A percentile compares a stretch with the other conserved stretches of the same genome.
Conservation (phyloP, 2,797 vertebrate species). For the Cirrhinus mrigala region DNA sequence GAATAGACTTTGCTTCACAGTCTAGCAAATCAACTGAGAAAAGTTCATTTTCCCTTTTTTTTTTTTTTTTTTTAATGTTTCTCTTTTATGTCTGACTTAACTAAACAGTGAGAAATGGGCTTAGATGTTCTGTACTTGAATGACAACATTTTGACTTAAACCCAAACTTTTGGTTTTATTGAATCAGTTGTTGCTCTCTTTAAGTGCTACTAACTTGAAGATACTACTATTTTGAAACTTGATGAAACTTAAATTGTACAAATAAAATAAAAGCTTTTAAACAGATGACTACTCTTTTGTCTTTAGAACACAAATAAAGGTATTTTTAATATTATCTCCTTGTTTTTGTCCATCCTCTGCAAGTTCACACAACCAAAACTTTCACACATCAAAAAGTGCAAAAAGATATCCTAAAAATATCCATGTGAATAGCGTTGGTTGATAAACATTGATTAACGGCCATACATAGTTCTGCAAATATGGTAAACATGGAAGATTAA, state of each 20-base stretch:
- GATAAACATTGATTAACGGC: background rate
- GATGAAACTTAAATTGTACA: background rate
- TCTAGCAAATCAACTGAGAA: background rate
- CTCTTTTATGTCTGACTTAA: background rate
- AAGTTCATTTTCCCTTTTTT: background rate
- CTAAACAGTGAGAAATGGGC: background rate
- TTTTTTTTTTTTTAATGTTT: background rate
- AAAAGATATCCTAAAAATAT: background rate
- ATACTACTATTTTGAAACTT: constrained; percentile 5
- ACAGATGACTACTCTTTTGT: background rate
- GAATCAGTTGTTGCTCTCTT: background rate
- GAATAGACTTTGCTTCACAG: constrained; percentile 4
- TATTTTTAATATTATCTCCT: background rate
- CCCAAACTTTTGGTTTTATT: background rate
- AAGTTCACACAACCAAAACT: background rate
- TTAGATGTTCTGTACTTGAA: background rate
- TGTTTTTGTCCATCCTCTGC: background rate
- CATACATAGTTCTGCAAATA: background rate
- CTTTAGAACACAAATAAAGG: background rate
- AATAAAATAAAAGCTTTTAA: background rate
- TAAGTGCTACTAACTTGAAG: background rate
- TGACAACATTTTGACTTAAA: background rate
- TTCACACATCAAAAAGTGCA: background rate
- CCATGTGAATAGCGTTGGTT: background rate
- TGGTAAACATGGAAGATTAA: no score